Base-by-base conservation (phyloP, 1,140 invertebrate genomes). In the Helicoverpa armigera region DNA sequence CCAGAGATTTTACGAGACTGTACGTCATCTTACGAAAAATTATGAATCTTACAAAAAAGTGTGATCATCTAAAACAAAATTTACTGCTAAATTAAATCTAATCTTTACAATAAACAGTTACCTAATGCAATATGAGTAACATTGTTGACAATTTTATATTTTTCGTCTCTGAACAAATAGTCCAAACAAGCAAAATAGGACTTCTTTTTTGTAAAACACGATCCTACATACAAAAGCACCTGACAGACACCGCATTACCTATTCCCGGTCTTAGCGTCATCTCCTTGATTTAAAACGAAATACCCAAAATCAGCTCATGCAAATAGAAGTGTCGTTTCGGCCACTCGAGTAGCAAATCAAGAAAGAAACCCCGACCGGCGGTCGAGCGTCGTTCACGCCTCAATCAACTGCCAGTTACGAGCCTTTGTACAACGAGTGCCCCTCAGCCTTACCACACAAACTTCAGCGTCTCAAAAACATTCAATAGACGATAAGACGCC, bases 341-440 rank as follows among this genome's bases (percentile, higher is more conserved):
- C 90, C 89, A 93, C 93, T 94, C 88, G 89, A 90, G 88, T 87
- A 91, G 83, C 87, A 93, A 94, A 93, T 93, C 89, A 93, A 93
- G 92, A 93, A 94, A 94, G 91, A 93, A 94, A 91, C 92, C 90
- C 88, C 80, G 86, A 82, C 80, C 87, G 85, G 88, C 87, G 90
- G 91, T 89, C 91, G 90, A 92, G 89, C 88, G 90, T 87, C 92
- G 89, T 93, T 93, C 91, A 94, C 91, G 93, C 88, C 89, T 93
- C 93, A 94, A 94, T 95, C 94, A 95, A 95, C 94, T 88, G 88
- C 88, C 91, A 89, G 88, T 91, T 90, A 89, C 86, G 87, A 86
- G 87, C 88, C 91, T 92, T 93, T 92, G 91, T 93, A 87, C 88
- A 75, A 82, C 84, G 82, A 93, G 90, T 87, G 87, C 87, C 82